A percentile compares a stretch with the other conserved stretches of the same genome.
Conservation (phyloP, 1,140 invertebrate genomes). For the Littorina saxatilis region DNA sequence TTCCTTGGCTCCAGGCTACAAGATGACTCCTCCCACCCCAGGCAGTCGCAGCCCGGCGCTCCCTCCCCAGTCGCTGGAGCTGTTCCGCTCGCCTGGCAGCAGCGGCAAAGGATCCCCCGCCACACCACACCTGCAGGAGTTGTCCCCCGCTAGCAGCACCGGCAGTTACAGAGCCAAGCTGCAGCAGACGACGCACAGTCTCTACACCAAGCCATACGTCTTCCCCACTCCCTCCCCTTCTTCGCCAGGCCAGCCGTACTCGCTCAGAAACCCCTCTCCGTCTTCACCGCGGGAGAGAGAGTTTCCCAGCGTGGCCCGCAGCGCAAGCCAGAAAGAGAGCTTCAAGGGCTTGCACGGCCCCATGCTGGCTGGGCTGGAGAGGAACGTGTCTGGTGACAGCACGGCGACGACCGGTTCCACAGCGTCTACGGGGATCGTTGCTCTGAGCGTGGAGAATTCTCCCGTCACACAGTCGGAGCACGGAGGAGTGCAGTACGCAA, state of each 20-base stretch:
- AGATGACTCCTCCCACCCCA: conserved; percentile 52
- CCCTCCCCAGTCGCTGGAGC: conserved; percentile 52
- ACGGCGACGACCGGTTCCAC: conserved; percentile 49
- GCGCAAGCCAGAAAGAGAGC: conserved; percentile 64
- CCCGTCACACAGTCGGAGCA: conserved; percentile 32
- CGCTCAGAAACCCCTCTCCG: conserved; percentile 47
- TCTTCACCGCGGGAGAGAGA: conserved; percentile 46
- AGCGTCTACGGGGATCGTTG: conserved; percentile 33
- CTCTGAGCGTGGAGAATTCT: conserved; percentile 31
- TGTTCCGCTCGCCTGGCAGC: conserved; percentile 52
- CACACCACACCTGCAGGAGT: conserved; percentile 44
- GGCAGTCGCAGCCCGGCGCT: conserved; percentile 45
- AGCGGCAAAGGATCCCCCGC: conserved; percentile 47
- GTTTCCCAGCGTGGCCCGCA: conserved; percentile 53
- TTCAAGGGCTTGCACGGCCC: conserved; percentile 51
- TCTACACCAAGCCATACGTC: background rate
- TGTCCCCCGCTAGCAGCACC: conserved; percentile 51
- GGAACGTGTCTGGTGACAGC: conserved; percentile 48
- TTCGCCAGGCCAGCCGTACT: conserved; percentile 26
- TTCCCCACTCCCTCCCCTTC: conserved; percentile 26
- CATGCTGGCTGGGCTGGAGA: conserved; percentile 27
- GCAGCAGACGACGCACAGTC: conserved; percentile 33
- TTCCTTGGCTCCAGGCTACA: conserved; percentile 60
- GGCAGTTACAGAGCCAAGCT: conserved; percentile 54
- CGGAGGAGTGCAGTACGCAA: conserved; percentile 1